Evolutionary conservation across 2,888 invertebrate species (phyloP).

Genomic region (Aphidius colemani): DNA sequence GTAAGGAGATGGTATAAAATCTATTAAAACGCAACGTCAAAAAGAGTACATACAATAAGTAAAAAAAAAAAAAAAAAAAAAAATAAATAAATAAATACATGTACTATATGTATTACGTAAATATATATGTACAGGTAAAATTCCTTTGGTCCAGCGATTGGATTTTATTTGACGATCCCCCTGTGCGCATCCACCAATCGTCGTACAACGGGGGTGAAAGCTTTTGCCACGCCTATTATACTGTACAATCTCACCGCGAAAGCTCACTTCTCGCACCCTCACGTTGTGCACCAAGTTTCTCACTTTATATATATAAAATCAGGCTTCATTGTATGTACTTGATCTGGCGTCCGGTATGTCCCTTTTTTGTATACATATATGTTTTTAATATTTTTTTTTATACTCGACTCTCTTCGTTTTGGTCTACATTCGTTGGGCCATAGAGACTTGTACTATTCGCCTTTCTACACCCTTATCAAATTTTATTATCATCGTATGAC

Average conservation of each 20-base stretch:
- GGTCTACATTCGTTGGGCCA: background rate
- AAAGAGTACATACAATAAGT: constrained; percentile 16
- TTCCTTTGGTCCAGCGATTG: constrained; percentile 59
- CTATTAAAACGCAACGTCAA: constrained; percentile 24
- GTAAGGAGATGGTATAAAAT: background rate
- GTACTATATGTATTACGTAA: constrained; percentile 23
- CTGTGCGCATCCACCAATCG: constrained; percentile 53
- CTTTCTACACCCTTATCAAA: constrained; percentile 19
- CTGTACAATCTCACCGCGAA: background rate
- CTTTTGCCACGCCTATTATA: constrained; percentile 50
- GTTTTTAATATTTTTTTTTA: background rate
- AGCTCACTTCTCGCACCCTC: constrained; percentile 37
- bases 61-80: background rate
- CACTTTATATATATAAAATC: constrained; percentile 20
- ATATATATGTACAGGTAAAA: constrained; percentile 33
- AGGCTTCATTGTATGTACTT: constrained; percentile 2
- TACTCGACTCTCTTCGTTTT: constrained; percentile 4
- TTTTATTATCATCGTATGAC: constrained; percentile 18
- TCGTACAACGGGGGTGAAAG: constrained; percentile 41
- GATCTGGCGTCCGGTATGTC: constrained; percentile 19
- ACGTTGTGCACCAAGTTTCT: constrained; percentile 30
- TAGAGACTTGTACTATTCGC: background rate
- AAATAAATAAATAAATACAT: background rate
- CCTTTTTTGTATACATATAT: constrained; percentile 18
- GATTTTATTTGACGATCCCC: constrained; percentile 60